phyloP scores from a whole-genome alignment of 1,140 invertebrate genomes.

The Coenobita brevimanus region DNA sequence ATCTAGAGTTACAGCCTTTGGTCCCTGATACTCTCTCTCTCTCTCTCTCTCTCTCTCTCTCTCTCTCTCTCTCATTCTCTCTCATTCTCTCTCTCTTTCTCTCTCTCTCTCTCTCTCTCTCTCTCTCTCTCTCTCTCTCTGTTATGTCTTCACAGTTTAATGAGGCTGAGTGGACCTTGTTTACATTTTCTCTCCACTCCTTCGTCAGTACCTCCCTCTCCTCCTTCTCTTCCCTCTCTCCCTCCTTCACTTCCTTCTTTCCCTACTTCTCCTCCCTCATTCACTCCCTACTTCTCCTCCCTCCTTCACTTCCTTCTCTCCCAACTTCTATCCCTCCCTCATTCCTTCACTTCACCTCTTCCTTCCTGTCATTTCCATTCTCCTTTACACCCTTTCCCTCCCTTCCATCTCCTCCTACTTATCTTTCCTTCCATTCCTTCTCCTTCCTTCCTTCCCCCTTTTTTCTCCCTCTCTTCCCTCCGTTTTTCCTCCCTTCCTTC shows the following conservation, averaged over 20 bases:
- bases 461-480: not conserved
- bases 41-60: slow-evolving; percentile 1
- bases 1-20: too few species aligned
- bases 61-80: not conserved
- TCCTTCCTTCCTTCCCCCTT: not conserved
- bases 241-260: too few species aligned
- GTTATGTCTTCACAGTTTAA: too few species aligned
- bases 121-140: too few species aligned
- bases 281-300: not conserved
- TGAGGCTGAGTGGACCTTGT: too few species aligned
- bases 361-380: not conserved
- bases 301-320: not conserved
- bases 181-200: too few species aligned
- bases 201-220: too few species aligned
- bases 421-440: not conserved
- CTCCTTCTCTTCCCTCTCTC: too few species aligned
- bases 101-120: slow-evolving; percentile 6
- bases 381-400: not conserved
- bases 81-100: not conserved
- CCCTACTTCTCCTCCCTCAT: not conserved
- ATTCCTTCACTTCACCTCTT: not conserved
- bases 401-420: not conserved
- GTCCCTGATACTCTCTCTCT: too few species aligned
- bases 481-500: not conserved
- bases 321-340: not conserved